Evolutionary conservation across 2,113 vertebrate genomes (phyloP).

Genomic region (Gulo gulo): DNA sequence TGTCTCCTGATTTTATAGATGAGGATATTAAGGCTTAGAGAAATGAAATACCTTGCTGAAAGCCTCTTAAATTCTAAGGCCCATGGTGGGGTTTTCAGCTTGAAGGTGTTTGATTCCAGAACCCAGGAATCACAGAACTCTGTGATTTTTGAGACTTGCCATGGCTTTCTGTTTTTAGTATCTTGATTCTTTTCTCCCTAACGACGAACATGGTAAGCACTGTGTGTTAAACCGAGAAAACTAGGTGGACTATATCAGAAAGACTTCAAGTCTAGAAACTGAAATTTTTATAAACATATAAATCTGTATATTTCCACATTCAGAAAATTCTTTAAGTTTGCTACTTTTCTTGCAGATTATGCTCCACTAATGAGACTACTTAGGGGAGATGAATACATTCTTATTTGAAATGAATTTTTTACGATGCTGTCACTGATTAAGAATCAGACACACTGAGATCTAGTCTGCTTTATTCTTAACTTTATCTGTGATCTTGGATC

Average conservation of each 20-base stretch:
- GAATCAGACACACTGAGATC: background rate
- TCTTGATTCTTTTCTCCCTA: background rate
- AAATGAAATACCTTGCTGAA: background rate
- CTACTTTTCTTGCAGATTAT: background rate
- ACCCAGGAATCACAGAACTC: background rate
- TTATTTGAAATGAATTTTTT: background rate
- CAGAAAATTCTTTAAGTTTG: background rate
- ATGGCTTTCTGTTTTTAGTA: background rate
- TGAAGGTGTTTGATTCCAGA: background rate
- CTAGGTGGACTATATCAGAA: background rate
- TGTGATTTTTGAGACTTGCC: background rate
- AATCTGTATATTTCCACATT: background rate
- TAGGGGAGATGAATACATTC: background rate
- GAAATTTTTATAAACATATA: background rate
- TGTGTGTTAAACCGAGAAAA: slow-evolving; percentile 29
- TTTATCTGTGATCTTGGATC: background rate
- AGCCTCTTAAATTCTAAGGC: background rate
- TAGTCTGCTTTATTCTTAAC: background rate
- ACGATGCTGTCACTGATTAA: background rate
- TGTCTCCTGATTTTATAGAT: background rate
- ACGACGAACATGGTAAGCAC: background rate
- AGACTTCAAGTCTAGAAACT: background rate
- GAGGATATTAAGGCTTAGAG: background rate
- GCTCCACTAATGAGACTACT: background rate
- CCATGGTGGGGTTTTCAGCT: background rate